Evolutionary conservation across 2,113 vertebrate species (phyloP).

Genomic region (Nothobranchius kuhntae): DNA sequence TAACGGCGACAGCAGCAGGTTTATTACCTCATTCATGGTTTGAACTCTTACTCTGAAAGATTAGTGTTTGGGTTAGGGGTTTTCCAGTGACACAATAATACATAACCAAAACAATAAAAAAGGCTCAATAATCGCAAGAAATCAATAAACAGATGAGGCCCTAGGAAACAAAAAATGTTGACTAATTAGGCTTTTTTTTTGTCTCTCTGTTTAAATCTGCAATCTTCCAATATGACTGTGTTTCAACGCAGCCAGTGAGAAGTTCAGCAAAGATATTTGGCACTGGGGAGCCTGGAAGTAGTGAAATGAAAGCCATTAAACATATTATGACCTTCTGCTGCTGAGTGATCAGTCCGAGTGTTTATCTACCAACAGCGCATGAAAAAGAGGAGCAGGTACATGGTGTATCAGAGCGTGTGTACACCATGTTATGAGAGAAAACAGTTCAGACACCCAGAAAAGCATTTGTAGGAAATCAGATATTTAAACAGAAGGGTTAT

Average conservation of each 20-base stretch:
- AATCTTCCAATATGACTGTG: background rate
- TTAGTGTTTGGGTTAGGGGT: background rate
- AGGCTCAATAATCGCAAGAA: background rate
- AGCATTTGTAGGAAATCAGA: background rate
- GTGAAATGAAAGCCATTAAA: conserved; percentile 56
- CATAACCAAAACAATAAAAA: too few species aligned
- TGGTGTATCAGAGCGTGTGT: background rate
- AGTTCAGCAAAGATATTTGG: conserved; percentile 32
- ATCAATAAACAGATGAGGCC: background rate
- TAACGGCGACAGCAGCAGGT: background rate
- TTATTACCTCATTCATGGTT: background rate
- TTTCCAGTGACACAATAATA: too few species aligned
- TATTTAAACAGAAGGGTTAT: background rate
- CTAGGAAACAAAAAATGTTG: too few species aligned
- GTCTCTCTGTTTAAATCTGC: background rate
- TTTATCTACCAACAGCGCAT: conserved; percentile 21
- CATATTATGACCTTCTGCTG: conserved; percentile 37
- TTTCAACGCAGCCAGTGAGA: conserved; percentile 19
- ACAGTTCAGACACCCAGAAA: background rate
- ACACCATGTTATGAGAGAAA: background rate
- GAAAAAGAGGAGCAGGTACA: background rate
- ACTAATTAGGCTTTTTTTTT: background rate
- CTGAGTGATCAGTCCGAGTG: conserved; percentile 7
- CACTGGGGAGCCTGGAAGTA: conserved; percentile 14
- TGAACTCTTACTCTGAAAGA: background rate